Evolutionary conservation across 1,140 invertebrate genomes (phyloP), one percentile per base, ranked within the genome.

Genomic region (Heliconius eleuchia): DNA sequence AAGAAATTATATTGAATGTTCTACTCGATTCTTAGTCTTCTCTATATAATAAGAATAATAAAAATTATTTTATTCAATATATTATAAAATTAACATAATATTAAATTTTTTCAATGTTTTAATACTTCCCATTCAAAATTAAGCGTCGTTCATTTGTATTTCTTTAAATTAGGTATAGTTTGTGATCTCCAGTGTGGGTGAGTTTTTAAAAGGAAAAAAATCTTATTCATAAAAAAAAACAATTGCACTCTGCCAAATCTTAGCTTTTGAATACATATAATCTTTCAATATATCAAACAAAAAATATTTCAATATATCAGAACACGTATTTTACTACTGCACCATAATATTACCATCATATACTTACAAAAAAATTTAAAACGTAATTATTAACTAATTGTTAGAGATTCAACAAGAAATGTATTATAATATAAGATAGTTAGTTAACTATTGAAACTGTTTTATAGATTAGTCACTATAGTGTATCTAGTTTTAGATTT

Each of bases 141-240:
- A 0, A 27, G 7, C 11, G 23, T 66, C 8, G 57, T 66, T 80
- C 74, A 79, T 79, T 87, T 80, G 74, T 80, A 80, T 83, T 78
- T 77, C 85, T 86, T 79, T 92, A 91, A 88, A 88, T 89, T 93
- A 93, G 88, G 70, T 82, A 87, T 92, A 93, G 88, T 88, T 87
- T 82, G 88, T 93, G 92, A 93, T 93, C 92, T 81, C 80, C 77
- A 82, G 52, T 80, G 71, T 50, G 66, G 37, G 66, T 19, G 30
- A 60, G 23, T 70, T 73, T 76, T 71, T 72, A 42, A 60, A 72
- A 42, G 42, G 42, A 42, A 37, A 72, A 70, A 77, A 66, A 76
- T 37, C 73, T 71, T 70, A 50, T 52, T 37, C 79, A 3, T 3
- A 34, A 34, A 77, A 70, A 72, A 57, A 55, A 9, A 66, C 30